These are phyloP conservation scores for Cydia splendana DNA, from an alignment of 1,140 invertebrate species.

Conservation along the genomic window DNA sequence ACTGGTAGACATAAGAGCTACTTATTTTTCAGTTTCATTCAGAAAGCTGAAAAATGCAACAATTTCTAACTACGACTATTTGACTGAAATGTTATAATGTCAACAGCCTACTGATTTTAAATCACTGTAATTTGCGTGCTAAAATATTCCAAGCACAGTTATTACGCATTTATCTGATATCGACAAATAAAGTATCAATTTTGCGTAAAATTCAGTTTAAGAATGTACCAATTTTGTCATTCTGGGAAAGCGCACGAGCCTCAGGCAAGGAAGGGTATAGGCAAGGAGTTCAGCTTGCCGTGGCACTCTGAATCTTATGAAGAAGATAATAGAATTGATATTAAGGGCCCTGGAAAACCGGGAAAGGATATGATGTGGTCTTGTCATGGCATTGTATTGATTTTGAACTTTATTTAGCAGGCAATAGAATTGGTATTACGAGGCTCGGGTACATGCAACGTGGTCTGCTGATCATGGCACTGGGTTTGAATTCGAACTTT, in stretches of 20 bases:
- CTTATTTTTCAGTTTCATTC: too few species aligned
- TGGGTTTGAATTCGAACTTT: too few species aligned
- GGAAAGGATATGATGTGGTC: not conserved
- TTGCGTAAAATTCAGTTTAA: constrained; percentile 30
- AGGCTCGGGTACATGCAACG: not conserved
- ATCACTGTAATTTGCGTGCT: constrained; percentile 12
- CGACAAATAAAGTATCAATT: constrained; percentile 28
- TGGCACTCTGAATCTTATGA: not conserved
- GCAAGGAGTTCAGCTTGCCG: not conserved
- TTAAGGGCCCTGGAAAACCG: not conserved
- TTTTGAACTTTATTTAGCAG: not conserved
- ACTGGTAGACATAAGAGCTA: too few species aligned
- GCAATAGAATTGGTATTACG: not conserved
- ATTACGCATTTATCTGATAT: constrained; percentile 31
- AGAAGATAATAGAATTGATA: not conserved
- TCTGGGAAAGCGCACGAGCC: constrained; percentile 25
- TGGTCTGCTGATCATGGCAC: too few species aligned
- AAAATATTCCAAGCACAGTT: constrained; percentile 24
- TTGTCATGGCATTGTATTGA: not conserved
- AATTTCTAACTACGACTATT: too few species aligned
- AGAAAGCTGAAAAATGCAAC: too few species aligned
- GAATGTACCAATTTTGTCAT: constrained; percentile 31
- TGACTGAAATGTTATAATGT: not conserved
- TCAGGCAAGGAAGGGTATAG: not conserved
- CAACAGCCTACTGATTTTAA: not conserved